Evolutionary conservation across 2,797 vertebrate species (phyloP), one percentile per base, ranked within the genome.

Genomic region (Pygocentrus nattereri): DNA sequence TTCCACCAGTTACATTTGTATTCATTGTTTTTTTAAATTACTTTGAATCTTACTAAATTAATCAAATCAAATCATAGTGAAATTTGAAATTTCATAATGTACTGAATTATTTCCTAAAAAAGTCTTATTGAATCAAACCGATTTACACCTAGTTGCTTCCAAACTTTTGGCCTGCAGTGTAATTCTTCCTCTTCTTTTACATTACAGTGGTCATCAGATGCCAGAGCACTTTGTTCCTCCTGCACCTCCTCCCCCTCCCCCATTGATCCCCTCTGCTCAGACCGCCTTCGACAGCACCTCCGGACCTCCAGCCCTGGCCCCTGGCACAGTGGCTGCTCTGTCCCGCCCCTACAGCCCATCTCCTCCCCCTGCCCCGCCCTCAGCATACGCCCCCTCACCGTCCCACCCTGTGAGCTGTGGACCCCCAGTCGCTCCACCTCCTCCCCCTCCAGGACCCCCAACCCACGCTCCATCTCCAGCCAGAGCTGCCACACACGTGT

Each of bases 181-280:
- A 41, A 74, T 23, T 41, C 21, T 64, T 64, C 19, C 5, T 21
- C 16, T 71, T 58, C 23, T 47, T 67, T 78, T n/a, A 25, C 27
- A 58, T 58, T 68, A 3, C 91, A 96, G 96, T 79, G 92, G 92
- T 0, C 94, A 95, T 86, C 94, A 93, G 27, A 90, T 92, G 89
- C 88, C 90, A 0, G 94, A 95, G 74, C 93, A 93, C 83, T 94
- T 94, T n/a, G 87, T 95, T 54, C 96, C 95, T 0, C 96, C 95
- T 0, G 93, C 95, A 0, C 96, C 96, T 0, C 95, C 96, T 0
- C 95, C 94, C 0, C 95, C 96, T 0, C 96, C 95, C 0, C 95
- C 95, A 0, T 88, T 96, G 38, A 93, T 96, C 84, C 93, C 95
- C 0, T 93, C 95, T 0, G 90, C 93, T 0, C 94, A 95, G 34